These are phyloP conservation scores for Ostrea edulis DNA, from an alignment of 1,140 invertebrate species.

Conservation along the genomic window DNA sequence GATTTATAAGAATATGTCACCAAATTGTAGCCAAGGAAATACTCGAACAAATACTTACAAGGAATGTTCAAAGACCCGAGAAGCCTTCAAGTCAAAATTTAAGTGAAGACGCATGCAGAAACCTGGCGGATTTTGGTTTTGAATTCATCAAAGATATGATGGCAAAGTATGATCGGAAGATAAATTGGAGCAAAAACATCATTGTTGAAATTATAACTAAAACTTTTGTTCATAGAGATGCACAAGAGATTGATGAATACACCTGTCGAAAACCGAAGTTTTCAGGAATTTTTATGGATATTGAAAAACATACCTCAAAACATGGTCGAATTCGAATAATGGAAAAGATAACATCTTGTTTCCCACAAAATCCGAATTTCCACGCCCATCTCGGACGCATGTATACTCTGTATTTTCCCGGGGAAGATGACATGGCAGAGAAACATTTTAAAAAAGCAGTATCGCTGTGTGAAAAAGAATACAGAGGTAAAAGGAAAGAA, in stretches of 20 bases:
- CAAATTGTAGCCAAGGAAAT: conserved; percentile 17
- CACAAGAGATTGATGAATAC: not conserved
- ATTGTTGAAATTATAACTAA: not conserved
- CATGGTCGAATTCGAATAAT: not conserved
- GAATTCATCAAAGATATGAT: not conserved
- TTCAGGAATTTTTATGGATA: not conserved
- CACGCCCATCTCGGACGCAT: conserved; percentile 1
- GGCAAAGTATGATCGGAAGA: not conserved
- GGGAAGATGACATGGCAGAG: not conserved
- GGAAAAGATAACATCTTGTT: not conserved
- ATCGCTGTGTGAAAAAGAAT: not conserved
- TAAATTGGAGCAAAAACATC: not conserved
- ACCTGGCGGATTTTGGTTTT: not conserved
- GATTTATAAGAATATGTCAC: conserved; percentile 1
- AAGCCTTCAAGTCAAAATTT: conserved; percentile 7
- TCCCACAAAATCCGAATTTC: not conserved
- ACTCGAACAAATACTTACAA: conserved; percentile 10
- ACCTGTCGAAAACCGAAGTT: not conserved
- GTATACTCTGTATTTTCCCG: not conserved
- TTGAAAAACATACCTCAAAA: not conserved
- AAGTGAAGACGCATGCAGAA: not conserved
- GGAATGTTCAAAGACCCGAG: not conserved
- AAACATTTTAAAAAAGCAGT: not conserved
- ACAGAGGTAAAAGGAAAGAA: not conserved
- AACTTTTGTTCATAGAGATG: not conserved